phyloP scores from a whole-genome alignment of 2,797 vertebrate genomes.

The Lateolabrax maculatus region DNA sequence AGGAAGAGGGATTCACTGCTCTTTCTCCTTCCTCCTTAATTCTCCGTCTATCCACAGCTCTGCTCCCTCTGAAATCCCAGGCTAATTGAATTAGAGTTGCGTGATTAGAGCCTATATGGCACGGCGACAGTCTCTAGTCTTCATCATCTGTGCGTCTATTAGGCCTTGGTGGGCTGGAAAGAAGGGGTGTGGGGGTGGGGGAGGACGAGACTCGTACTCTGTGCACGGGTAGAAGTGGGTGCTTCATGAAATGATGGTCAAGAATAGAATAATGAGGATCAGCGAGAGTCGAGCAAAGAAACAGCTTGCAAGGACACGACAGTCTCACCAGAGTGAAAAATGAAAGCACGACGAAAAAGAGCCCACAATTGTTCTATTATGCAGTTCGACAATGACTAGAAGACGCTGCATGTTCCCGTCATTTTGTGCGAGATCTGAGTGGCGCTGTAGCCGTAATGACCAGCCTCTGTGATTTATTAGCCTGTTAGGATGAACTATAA shows the following conservation, averaged over 20 bases:
- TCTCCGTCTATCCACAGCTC: conserved; percentile 39
- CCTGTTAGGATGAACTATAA: conserved; percentile 67
- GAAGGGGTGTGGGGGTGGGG: conserved; percentile 2
- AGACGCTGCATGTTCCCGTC: conserved; percentile 25
- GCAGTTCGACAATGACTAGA: conserved; percentile 4
- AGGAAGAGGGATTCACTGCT: conserved; percentile 61
- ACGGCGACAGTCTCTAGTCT: conserved; percentile 31
- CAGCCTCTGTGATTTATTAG: conserved; percentile 67
- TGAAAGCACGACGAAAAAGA: conserved; percentile 9
- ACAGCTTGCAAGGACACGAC: not conserved
- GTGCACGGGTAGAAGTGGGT: conserved; percentile 10
- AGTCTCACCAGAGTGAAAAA: conserved; percentile 17
- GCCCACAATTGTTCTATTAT: conserved; percentile 17
- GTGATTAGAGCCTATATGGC: conserved; percentile 62
- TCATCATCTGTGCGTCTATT: conserved; percentile 22
- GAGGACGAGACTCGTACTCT: conserved; percentile 8
- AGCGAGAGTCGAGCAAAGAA: conserved; percentile 5
- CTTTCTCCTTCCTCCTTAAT: conserved; percentile 45
- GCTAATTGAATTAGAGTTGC: conserved; percentile 75
- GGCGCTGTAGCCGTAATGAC: conserved; percentile 47
- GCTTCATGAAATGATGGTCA: conserved; percentile 19
- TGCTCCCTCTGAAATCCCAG: conserved; percentile 54
- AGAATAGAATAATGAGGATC: conserved; percentile 34
- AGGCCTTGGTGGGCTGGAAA: conserved; percentile 7
- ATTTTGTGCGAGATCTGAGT: conserved; percentile 32